Base-by-base conservation (phyloP, 1,140 invertebrate genomes). In the Lordiphosa stackelbergi region DNA sequence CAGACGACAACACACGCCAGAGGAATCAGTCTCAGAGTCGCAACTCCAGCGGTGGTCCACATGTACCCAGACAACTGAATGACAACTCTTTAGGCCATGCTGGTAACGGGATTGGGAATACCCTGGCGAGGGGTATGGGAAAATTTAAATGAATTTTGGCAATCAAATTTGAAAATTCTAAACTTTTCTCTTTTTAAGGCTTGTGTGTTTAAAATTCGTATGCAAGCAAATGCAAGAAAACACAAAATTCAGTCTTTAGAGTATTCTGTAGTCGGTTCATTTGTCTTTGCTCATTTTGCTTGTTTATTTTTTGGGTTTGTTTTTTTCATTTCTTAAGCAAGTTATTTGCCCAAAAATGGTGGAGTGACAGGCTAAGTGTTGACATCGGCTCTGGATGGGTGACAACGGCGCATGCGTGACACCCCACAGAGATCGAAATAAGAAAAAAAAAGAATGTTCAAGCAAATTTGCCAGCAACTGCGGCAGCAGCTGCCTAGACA, bases 321-420 rank as follows among this genome's bases (percentile, higher is more conserved):
- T 46, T 42, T 42, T 46, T 31, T 31, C 5, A 8, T 66, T 59
- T 63, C 60, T 56, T 55, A 62, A 75, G 75, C 75, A 81, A 79
- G 75, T 74, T 70, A 81, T 75, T 81, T 83, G 77, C 71, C 75
- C 75, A 81, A 81, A 81, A 83, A 75, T 75, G 75, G 75, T 53
- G 48, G 49, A 54, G 42, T 49, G 62, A 64, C 47, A 46, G 47
- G 53, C 71, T 46, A 75, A 79, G 74, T 78, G 74, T 78, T 69
- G 66, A 69, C 71, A 61, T 60, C 70, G 75, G 49, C 75, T 8
- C 43, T 13, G 34, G 69, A 81, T 71, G 78, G 61, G 53, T 83
- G 75, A 81, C 75, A 81, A 62, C 69, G 75, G 59, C 77, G 75
- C 75, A 81, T 81, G 75, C 75, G 75, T 81, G 75, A 81, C 64